Percentiles rank a stretch among this genome's conserved stretches.
phyloP scores from a whole-genome alignment of 2,888 invertebrate genomes.

The Unio delphinus region DNA sequence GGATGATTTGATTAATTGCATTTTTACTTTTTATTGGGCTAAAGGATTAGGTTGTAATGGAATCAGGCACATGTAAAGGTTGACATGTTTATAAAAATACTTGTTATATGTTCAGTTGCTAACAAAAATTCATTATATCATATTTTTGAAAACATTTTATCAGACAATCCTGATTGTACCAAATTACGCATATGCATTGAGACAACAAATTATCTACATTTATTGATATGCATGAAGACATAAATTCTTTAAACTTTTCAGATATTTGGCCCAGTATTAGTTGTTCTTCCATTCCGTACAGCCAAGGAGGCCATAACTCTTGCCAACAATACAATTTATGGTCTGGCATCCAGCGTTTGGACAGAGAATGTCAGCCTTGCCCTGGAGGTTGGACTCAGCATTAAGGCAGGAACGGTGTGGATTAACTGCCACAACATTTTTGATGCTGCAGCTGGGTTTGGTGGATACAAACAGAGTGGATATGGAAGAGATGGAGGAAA shows the following conservation, averaged over 20 bases:
- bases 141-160: too few relatives aligned
- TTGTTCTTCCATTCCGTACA: slow-evolving; percentile 74
- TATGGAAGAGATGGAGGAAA: slow-evolving; percentile 74
- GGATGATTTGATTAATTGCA: too few relatives aligned
- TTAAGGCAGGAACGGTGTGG: slow-evolving; percentile 76
- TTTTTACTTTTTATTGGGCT: too few relatives aligned
- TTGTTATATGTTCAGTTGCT: too few relatives aligned
- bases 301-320: slow-evolving; percentile 76
- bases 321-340: slow-evolving; percentile 75
- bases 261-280: slow-evolving; percentile 73
- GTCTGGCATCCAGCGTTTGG: slow-evolving; percentile 76
- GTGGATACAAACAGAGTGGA: slow-evolving; percentile 74
- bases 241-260: slow-evolving; percentile 35
- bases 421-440: slow-evolving; percentile 75
- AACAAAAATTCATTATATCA: too few relatives aligned
- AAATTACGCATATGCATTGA: too few relatives aligned
- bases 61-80: too few relatives aligned
- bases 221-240: too few relatives aligned
- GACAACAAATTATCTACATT: too few relatives aligned
- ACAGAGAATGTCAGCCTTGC: slow-evolving; percentile 75
- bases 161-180: too few relatives aligned
- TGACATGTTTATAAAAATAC: too few relatives aligned
- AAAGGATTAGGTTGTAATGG: too few relatives aligned
- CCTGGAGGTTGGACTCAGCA: slow-evolving; percentile 74
- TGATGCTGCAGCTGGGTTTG: slow-evolving; percentile 74